Evolutionary conservation across 2,888 invertebrate genomes (phyloP).

Genomic region (Nasonovia ribisnigri): DNA sequence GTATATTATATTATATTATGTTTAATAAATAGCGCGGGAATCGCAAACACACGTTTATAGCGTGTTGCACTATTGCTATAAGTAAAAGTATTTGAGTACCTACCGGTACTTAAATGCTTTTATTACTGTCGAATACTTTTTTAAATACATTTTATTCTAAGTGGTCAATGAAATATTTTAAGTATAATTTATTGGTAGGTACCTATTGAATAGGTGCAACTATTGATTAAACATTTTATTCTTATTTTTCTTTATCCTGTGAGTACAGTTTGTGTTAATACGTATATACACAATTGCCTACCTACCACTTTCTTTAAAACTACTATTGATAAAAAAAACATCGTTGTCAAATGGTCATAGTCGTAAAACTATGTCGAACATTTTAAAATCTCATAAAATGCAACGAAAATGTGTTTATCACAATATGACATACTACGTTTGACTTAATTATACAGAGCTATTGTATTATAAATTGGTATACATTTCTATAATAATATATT

Average conservation of each 20-base stretch:
- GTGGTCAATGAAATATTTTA: not conserved
- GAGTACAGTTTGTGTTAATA: no score
- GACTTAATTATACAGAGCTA: not conserved
- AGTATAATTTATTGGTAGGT: not conserved
- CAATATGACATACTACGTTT: not conserved
- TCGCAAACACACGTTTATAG: not conserved
- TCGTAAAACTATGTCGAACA: not conserved
- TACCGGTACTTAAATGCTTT: not conserved
- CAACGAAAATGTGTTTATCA: not conserved
- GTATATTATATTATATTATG: not conserved
- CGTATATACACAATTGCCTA: not conserved
- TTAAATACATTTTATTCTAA: not conserved
- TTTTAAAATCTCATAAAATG: not conserved
- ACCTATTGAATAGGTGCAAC: not conserved
- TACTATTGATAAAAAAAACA: not conserved
- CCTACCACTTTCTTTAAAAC: not conserved
- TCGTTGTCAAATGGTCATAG: not conserved
- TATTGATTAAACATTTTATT: not conserved
- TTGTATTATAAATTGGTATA: not conserved
- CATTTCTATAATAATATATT: not conserved
- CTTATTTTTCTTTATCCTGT: not conserved
- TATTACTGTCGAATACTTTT: not conserved
- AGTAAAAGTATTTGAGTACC: not conserved
- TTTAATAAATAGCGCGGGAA: not conserved
- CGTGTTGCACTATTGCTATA: not conserved